phyloP scores from a whole-genome alignment of 2,113 vertebrate species.

The Noturus placidus region DNA sequence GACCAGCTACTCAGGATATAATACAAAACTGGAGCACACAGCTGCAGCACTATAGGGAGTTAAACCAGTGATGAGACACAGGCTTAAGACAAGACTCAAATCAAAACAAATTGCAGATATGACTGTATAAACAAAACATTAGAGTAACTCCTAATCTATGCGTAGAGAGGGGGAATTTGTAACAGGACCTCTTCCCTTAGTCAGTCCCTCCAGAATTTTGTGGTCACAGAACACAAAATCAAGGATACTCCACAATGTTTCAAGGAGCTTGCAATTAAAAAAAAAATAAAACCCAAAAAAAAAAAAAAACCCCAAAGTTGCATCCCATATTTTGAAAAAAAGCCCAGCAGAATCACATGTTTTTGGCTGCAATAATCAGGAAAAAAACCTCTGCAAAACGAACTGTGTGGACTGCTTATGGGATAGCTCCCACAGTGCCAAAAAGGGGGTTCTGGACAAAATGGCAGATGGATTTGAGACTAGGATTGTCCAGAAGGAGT shows the following conservation, averaged over 20 bases:
- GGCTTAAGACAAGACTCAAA: background rate
- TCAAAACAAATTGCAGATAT: background rate
- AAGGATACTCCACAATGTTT: too few relatives aligned
- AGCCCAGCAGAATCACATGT: too few relatives aligned
- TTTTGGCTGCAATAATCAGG: too few relatives aligned
- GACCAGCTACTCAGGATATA: background rate
- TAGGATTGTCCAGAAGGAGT: background rate
- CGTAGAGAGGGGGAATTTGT: background rate
- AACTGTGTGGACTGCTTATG: too few relatives aligned
- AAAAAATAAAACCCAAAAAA: too few relatives aligned
- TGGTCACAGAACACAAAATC: too few relatives aligned
- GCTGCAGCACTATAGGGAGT: background rate
- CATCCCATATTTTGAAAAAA: too few relatives aligned
- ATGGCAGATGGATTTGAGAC: background rate
- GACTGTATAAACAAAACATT: background rate
- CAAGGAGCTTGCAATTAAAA: too few relatives aligned
- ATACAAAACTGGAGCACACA: background rate
- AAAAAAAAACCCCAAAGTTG: too few relatives aligned
- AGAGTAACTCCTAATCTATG: background rate
- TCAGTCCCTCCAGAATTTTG: too few relatives aligned
- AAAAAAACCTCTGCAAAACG: too few relatives aligned
- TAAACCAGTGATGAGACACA: background rate
- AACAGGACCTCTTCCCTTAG: background rate
- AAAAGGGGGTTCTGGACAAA: background rate
- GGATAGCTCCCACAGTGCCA: background rate